Conservation (phyloP, 2,113 vertebrate species). For the Tonatia bakeri region DNA sequence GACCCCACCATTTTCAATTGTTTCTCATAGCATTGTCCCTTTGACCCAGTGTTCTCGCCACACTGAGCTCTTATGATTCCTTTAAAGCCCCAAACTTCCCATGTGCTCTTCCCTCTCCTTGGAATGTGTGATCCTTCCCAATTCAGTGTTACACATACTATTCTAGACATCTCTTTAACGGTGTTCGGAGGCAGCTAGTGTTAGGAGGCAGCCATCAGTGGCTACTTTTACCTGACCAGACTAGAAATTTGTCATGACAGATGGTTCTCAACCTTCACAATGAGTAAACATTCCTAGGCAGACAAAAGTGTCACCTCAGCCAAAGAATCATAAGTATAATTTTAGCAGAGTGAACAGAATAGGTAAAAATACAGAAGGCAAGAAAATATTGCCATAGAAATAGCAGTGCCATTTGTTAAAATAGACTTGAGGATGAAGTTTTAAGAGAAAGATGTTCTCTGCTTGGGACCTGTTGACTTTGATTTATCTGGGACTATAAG, state of each 20-base stretch:
- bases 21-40: neutral
- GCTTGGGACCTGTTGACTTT: neutral
- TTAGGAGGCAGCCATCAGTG: neutral
- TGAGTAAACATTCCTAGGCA: neutral
- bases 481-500: neutral
- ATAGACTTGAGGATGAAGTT: neutral
- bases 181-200: neutral
- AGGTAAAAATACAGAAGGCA: neutral
- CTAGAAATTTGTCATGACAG: neutral
- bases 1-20: neutral
- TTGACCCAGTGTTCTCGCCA: neutral
- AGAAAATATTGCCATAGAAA: conserved; percentile 2
- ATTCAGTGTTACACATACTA: neutral
- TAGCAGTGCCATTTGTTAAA: conserved; percentile 14
- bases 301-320: neutral
- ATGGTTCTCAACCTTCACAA: neutral
- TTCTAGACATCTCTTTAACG: neutral
- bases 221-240: neutral
- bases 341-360: neutral
- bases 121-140: neutral
- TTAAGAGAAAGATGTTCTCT: neutral
- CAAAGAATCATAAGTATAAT: neutral
- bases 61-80: neutral
- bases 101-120: neutral
- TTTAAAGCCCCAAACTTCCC: neutral